These are phyloP conservation scores for Tipula helvola DNA, from an alignment of 2,888 invertebrate genomes.

Conservation along the genomic window DNA sequence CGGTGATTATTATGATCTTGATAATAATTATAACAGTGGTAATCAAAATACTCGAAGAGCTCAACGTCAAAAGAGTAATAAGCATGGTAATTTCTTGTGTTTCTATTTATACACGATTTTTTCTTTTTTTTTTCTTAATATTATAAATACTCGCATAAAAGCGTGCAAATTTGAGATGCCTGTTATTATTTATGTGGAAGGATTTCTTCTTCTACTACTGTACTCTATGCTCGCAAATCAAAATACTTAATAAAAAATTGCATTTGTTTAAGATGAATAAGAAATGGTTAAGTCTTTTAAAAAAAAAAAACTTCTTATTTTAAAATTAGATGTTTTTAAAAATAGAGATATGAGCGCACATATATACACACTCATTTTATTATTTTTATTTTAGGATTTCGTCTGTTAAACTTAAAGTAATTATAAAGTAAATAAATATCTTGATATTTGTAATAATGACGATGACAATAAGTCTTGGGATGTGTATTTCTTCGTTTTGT, in stretches of 20 bases:
- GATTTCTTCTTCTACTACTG: background rate
- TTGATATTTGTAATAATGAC: background rate
- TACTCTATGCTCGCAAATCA: background rate
- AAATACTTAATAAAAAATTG: background rate
- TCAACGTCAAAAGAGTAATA: background rate
- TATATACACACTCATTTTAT: background rate
- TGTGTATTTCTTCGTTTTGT: background rate
- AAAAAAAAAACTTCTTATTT: background rate
- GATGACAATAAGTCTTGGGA: background rate
- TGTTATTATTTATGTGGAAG: background rate
- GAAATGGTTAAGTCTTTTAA: background rate
- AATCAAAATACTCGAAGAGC: background rate
- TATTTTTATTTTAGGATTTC: background rate
- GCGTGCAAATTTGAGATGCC: background rate
- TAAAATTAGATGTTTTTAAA: background rate
- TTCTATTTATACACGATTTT: background rate
- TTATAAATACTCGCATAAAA: no score
- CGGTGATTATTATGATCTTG: slow-evolving; percentile 7
- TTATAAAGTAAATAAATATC: background rate
- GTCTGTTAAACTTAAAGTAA: background rate
- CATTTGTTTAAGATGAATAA: background rate
- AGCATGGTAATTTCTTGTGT: background rate
- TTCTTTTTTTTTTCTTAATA: background rate
- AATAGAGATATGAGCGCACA: background rate
- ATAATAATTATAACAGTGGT: slow-evolving; percentile 4